phyloP scores from a whole-genome alignment of 2,888 invertebrate species.

The Prosapia bicincta region DNA sequence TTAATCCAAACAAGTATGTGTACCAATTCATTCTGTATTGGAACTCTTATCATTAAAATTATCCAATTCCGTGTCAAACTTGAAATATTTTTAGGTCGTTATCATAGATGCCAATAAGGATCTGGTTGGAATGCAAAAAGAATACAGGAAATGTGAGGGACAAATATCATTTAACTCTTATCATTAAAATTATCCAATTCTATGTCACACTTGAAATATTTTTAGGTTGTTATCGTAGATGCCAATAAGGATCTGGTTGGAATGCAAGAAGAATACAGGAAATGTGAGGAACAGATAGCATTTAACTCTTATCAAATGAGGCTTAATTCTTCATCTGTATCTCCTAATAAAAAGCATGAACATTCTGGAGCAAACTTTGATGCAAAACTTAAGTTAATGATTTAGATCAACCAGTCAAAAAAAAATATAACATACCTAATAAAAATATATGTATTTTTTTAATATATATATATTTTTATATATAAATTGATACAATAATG shows the following conservation, averaged over 20 bases:
- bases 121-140: slow-evolving; percentile 43
- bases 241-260: slow-evolving; percentile 45
- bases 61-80: no score
- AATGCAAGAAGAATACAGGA: slow-evolving; percentile 42
- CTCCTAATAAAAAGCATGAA: background rate
- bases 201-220: no score
- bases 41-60: no score
- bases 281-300: slow-evolving; percentile 21
- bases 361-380: background rate
- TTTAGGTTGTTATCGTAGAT: slow-evolving; percentile 48
- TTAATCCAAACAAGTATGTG: no score
- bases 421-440: no score
- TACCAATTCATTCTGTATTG: no score
- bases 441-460: no score
- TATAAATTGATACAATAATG: no score
- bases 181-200: no score
- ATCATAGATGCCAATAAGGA: slow-evolving; percentile 49
- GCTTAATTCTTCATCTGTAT: background rate
- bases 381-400: background rate
- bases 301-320: background rate
- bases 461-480: no score
- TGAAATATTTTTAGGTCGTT: no score
- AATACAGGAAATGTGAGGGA: slow-evolving; percentile 32
- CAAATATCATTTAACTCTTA: background rate
- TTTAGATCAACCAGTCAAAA: no score